Evolutionary conservation across 2,797 vertebrate genomes (phyloP).

Genomic region (Hoplostethus atlanticus): DNA sequence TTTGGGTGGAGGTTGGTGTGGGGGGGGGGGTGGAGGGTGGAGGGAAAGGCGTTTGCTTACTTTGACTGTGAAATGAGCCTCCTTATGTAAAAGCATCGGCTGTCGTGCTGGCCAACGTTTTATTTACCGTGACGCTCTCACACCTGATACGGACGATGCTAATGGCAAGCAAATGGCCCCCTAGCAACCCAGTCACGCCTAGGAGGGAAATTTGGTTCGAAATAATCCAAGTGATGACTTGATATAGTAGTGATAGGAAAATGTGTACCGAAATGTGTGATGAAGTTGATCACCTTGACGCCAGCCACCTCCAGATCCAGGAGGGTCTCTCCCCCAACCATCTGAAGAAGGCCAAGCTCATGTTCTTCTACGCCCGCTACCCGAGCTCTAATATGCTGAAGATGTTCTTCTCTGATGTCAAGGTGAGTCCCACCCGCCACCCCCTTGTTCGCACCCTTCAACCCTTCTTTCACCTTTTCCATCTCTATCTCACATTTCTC

Average conservation of each 20-base stretch:
- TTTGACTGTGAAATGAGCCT: constrained; percentile 87
- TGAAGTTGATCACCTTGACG: constrained; percentile 82
- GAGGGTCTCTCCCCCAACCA: constrained; percentile 98
- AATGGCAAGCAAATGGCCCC: constrained; percentile 82
- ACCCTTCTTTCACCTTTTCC: constrained; percentile 2
- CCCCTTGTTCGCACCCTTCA: background rate
- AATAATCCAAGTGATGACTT: constrained; percentile 45
- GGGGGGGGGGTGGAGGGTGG: constrained; percentile 44
- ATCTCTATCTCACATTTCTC: constrained; percentile 6
- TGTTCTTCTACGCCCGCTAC: constrained; percentile 99
- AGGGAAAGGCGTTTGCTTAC: constrained; percentile 82
- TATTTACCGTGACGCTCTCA: constrained; percentile 82
- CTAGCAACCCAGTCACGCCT: constrained; percentile 43
- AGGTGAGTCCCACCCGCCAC: constrained; percentile 87
- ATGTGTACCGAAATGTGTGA: too few species aligned
- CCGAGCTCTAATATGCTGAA: constrained; percentile 99
- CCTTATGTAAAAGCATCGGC: constrained; percentile 82
- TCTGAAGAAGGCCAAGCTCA: constrained; percentile 99
- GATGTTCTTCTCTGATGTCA: constrained; percentile 98
- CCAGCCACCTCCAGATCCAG: constrained; percentile 91
- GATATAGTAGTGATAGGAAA: background rate
- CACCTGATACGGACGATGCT: constrained; percentile 82
- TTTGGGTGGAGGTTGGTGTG: constrained; percentile 72
- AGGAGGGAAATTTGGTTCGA: constrained; percentile 66
- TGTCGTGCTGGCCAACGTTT: constrained; percentile 74